These are phyloP conservation scores for Natrix natrix DNA, from an alignment of 2,797 vertebrate genomes.

Conservation along the genomic window DNA sequence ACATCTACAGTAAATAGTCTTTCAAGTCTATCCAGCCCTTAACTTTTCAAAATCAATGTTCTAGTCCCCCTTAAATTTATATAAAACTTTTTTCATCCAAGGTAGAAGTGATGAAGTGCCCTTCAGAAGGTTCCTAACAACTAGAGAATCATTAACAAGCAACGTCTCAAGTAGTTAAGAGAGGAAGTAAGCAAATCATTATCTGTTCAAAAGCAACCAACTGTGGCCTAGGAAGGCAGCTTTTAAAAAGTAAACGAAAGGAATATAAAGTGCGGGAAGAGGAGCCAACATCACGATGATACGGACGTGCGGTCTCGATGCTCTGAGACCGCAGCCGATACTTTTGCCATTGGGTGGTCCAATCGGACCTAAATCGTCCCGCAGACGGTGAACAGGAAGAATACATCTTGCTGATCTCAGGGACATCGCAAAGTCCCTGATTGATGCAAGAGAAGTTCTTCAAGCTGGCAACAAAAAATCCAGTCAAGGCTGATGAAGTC, in stretches of 20 bases:
- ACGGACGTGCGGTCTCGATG: too few species aligned
- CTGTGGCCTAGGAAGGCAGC: neutral
- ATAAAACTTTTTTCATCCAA: neutral
- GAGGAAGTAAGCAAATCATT: neutral
- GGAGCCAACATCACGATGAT: too few species aligned
- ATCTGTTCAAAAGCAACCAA: neutral
- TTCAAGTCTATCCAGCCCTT: neutral
- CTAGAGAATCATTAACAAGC: neutral
- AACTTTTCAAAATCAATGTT: neutral
- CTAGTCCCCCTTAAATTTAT: neutral
- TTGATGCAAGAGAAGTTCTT: too few species aligned
- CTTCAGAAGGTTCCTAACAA: neutral
- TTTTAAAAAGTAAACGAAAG: neutral
- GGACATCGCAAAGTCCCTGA: too few species aligned
- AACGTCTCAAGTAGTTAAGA: neutral
- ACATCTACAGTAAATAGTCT: neutral
- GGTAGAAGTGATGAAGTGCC: neutral
- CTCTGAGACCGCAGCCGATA: too few species aligned
- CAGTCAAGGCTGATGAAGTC: too few species aligned
- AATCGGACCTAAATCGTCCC: too few species aligned
- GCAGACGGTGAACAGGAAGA: too few species aligned
- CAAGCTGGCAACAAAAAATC: too few species aligned
- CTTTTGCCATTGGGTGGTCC: too few species aligned
- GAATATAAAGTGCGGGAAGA: neutral
- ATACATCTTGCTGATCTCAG: too few species aligned